Conservation (phyloP, 2,888 invertebrate genomes). For the Strigamia transsilvanica region DNA sequence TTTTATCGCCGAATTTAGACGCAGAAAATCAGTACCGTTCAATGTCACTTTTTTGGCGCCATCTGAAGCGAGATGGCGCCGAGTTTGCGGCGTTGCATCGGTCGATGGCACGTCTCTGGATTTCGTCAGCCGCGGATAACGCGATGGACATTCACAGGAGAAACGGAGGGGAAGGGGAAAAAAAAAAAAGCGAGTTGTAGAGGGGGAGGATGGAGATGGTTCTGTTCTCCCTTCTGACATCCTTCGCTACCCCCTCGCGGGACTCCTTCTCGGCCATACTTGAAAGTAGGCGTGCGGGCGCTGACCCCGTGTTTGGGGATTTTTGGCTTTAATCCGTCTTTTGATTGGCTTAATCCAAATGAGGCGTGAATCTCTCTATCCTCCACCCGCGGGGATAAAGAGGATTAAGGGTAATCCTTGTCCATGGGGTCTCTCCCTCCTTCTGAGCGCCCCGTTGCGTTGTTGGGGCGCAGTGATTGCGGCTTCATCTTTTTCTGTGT, state of each 20-base stretch:
- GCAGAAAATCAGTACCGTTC: not conserved
- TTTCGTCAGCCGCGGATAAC: constrained; percentile 41
- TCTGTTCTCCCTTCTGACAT: not conserved
- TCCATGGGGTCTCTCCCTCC: constrained; percentile 41
- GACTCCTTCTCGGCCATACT: constrained; percentile 7
- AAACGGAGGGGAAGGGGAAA: constrained; percentile 36
- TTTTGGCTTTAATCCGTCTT: constrained; percentile 38
- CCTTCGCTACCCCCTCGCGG: not conserved
- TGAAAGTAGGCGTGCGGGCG: constrained; percentile 33
- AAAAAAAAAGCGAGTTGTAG: not conserved
- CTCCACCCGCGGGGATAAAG: constrained; percentile 46
- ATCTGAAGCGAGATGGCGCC: constrained; percentile 21
- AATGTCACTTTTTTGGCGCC: constrained; percentile 30
- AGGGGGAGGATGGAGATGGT: not conserved
- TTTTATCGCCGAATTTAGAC: not conserved
- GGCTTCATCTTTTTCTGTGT: constrained; percentile 30
- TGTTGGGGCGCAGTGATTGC: constrained; percentile 22
- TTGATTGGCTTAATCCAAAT: constrained; percentile 53
- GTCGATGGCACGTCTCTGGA: constrained; percentile 30
- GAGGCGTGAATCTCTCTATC: constrained; percentile 53
- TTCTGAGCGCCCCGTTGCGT: constrained; percentile 11
- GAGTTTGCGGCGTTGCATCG: constrained; percentile 25
- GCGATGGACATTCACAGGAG: not conserved
- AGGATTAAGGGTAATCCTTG: constrained; percentile 50
- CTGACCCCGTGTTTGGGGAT: constrained; percentile 51